phyloP scores from a whole-genome alignment of 2,888 invertebrate genomes.

The Epinotia bilunana region DNA sequence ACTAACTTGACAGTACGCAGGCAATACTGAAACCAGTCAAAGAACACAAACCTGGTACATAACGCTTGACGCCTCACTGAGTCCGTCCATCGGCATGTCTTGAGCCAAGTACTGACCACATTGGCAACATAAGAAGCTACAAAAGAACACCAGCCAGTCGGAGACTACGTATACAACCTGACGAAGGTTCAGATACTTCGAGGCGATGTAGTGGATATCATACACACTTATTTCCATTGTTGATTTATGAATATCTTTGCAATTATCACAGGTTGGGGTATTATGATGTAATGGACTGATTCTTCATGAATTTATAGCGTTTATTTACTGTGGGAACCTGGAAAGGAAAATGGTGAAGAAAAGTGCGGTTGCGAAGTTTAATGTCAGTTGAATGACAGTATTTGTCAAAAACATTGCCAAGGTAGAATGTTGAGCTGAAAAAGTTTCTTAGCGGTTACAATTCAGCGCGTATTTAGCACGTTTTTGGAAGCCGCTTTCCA shows the following conservation, averaged over 20 bases:
- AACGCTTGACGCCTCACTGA: conserved; percentile 2
- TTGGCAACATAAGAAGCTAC: conserved; percentile 26
- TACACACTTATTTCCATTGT: conserved; percentile 22
- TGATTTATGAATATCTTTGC: neutral
- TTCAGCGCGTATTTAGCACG: too few species aligned
- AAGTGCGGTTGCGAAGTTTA: neutral
- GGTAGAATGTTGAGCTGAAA: neutral
- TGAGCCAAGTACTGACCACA: conserved; percentile 12
- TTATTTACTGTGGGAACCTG: neutral
- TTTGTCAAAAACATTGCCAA: conserved; percentile 1
- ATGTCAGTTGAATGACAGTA: neutral
- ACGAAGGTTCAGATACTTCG: conserved; percentile 12
- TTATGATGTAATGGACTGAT: neutral
- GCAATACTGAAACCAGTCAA: too few species aligned
- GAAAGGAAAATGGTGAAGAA: conserved; percentile 8
- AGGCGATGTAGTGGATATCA: conserved; percentile 8
- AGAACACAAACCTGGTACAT: conserved; percentile 11
- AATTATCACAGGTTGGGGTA: neutral
- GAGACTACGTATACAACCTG: neutral
- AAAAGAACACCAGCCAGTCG: conserved; percentile 11
- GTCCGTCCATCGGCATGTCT: neutral
- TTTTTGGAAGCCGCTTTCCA: too few species aligned
- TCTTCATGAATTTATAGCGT: neutral
- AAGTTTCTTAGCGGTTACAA: neutral
- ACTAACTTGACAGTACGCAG: too few species aligned